These are phyloP conservation scores for Cyclargus thomasi DNA, from an alignment of 1,140 invertebrate genomes.

Conservation along the genomic window DNA sequence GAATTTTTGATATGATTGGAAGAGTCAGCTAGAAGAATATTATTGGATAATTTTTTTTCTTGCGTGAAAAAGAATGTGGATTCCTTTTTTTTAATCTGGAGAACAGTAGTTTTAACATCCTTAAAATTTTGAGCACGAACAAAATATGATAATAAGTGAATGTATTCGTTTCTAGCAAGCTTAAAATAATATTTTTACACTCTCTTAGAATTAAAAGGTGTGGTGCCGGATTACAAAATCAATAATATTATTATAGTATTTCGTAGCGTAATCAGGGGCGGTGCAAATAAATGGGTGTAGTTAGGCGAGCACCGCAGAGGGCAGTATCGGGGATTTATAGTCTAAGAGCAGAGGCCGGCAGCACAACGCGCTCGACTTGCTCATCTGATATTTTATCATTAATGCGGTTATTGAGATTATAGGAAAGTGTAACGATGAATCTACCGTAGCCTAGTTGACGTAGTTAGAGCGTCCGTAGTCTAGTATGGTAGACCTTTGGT, in stretches of 20 bases:
- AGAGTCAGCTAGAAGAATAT: too few relatives aligned
- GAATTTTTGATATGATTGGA: background rate
- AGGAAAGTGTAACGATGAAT: too few relatives aligned
- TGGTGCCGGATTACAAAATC: conserved; percentile 4
- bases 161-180: too few relatives aligned
- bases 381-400: conserved; percentile 19
- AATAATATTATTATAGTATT: conserved; percentile 33
- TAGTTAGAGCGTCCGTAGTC: too few relatives aligned
- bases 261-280: conserved; percentile 55
- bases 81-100: too few relatives aligned
- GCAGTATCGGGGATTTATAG: conserved; percentile 63
- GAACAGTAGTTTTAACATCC: too few relatives aligned
- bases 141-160: too few relatives aligned
- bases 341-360: conserved; percentile 21
- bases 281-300: conserved; percentile 62
- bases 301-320: conserved; percentile 62
- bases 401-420: background rate
- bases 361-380: background rate
- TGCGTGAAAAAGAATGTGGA: too few relatives aligned
- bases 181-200: background rate
- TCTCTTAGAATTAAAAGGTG: background rate
- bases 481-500: too few relatives aligned
- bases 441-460: too few relatives aligned
- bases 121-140: too few relatives aligned
- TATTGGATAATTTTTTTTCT: too few relatives aligned